phyloP scores from a whole-genome alignment of 2,888 invertebrate genomes.

The Agrotis clavis region DNA sequence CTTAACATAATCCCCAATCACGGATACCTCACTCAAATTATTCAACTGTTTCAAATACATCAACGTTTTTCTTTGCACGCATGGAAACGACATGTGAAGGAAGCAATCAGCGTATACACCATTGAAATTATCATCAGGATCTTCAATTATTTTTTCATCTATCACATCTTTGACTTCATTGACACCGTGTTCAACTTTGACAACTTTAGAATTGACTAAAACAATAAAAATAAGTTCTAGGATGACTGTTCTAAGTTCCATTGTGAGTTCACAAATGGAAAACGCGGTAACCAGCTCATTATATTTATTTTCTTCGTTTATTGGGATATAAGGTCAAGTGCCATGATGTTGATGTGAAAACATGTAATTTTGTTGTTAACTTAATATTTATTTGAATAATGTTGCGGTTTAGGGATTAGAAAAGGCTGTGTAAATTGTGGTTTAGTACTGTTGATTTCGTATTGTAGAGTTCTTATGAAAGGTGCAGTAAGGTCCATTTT shows the following conservation, averaged over 20 bases:
- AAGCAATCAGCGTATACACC: slow-evolving; percentile 91
- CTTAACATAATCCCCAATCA: slow-evolving; percentile 90
- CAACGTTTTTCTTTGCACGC: slow-evolving; percentile 91
- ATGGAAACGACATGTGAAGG: slow-evolving; percentile 89
- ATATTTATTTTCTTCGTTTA: slow-evolving; percentile 86
- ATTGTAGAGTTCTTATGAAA: background rate
- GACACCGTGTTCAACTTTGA: slow-evolving; percentile 57
- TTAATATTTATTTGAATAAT: slow-evolving; percentile 53
- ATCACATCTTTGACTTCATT: slow-evolving; percentile 36
- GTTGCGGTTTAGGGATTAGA: slow-evolving; percentile 67
- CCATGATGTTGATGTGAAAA: slow-evolving; percentile 79
- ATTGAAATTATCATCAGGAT: slow-evolving; percentile 83
- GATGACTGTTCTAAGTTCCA: slow-evolving; percentile 74
- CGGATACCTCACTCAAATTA: slow-evolving; percentile 88
- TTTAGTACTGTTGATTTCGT: background rate
- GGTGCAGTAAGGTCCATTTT: background rate
- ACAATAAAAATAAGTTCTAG: slow-evolving; percentile 60
- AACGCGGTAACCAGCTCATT: slow-evolving; percentile 63
- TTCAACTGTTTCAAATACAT: slow-evolving; percentile 90
- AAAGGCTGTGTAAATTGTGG: slow-evolving; percentile 39
- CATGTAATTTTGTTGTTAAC: slow-evolving; percentile 73
- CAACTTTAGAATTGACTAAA: slow-evolving; percentile 65
- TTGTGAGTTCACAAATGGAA: slow-evolving; percentile 80
- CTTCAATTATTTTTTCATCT: slow-evolving; percentile 53
- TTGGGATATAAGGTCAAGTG: slow-evolving; percentile 84